phyloP scores from a whole-genome alignment of 2,888 invertebrate species.

The Danaus chrysippus region DNA sequence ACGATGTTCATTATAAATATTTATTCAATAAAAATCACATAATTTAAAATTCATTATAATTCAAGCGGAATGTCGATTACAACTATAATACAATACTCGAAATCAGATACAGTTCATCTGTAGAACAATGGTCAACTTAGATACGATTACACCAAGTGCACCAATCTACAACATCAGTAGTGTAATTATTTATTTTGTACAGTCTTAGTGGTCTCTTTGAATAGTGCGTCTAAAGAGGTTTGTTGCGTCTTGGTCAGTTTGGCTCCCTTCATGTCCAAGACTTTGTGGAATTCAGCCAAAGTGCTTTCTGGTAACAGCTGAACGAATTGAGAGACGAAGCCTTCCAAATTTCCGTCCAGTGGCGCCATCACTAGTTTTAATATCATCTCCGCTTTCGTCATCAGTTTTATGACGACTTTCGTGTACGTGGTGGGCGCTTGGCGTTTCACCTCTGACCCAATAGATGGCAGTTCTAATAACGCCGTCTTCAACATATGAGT shows the following conservation, averaged over 20 bases:
- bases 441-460: slow-evolving; percentile 91
- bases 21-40: no score
- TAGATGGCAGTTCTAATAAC: slow-evolving; percentile 94
- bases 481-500: slow-evolving; percentile 97
- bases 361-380: slow-evolving; percentile 99
- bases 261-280: slow-evolving; percentile 95
- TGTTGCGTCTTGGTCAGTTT: slow-evolving; percentile 65
- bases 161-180: no score
- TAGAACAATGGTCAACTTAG: no score
- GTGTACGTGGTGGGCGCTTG: slow-evolving; percentile 94
- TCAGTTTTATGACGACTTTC: slow-evolving; percentile 90
- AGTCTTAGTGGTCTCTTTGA: slow-evolving; percentile 47
- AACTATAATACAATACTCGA: neutral
- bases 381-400: slow-evolving; percentile 99
- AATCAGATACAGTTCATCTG: neutral
- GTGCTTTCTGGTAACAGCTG: slow-evolving; percentile 95
- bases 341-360: slow-evolving; percentile 82
- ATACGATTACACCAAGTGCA: no score
- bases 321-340: slow-evolving; percentile 93
- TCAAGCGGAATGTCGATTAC: slow-evolving; percentile 2
- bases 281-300: slow-evolving; percentile 93
- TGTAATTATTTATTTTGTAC: slow-evolving; percentile 31
- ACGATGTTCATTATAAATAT: no score
- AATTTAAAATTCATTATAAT: neutral
- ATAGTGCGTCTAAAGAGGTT: slow-evolving; percentile 51